phyloP scores from a whole-genome alignment of 2,113 vertebrate species.

The Osmerus mordax region DNA sequence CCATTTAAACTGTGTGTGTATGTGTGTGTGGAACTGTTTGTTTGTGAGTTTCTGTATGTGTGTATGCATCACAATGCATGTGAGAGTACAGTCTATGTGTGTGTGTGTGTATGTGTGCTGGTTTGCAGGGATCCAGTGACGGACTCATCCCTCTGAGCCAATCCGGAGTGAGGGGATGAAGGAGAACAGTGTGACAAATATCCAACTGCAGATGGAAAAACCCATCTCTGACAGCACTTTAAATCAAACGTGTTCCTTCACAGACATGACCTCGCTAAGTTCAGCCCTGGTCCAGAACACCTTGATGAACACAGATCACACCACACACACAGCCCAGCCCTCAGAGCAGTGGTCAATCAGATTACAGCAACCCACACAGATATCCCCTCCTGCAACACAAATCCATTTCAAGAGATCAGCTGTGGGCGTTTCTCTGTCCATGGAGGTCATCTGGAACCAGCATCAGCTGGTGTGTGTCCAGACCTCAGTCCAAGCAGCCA shows the following conservation, averaged over 20 bases:
- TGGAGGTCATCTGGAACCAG: slow-evolving; percentile 10
- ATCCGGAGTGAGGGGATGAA: too few species aligned
- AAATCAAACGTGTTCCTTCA: too few species aligned
- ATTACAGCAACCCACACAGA: slow-evolving; percentile 56
- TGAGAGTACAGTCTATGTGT: not conserved
- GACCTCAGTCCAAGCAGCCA: too few species aligned
- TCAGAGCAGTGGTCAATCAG: slow-evolving; percentile 51
- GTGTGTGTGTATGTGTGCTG: slow-evolving; percentile 5
- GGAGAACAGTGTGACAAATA: too few species aligned
- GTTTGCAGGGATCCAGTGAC: not conserved
- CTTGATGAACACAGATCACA: slow-evolving; percentile 2
- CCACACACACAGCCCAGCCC: slow-evolving; percentile 13
- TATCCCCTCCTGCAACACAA: slow-evolving; percentile 53
- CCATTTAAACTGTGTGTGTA: not conserved
- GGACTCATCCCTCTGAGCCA: not conserved
- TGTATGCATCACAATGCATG: not conserved
- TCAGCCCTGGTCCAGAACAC: slow-evolving; percentile 22
- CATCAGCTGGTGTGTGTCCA: slow-evolving; percentile 15
- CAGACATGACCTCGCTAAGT: slow-evolving; percentile 7
- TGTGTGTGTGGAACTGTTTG: not conserved
- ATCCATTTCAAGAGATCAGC: slow-evolving; percentile 64
- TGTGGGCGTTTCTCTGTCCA: not conserved
- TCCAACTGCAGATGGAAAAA: not conserved
- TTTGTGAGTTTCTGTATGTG: not conserved
- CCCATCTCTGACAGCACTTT: slow-evolving; percentile 2